Base-by-base conservation (phyloP, 64 coral and sea anemone genomes). In the Exaiptasia diaphana region DNA sequence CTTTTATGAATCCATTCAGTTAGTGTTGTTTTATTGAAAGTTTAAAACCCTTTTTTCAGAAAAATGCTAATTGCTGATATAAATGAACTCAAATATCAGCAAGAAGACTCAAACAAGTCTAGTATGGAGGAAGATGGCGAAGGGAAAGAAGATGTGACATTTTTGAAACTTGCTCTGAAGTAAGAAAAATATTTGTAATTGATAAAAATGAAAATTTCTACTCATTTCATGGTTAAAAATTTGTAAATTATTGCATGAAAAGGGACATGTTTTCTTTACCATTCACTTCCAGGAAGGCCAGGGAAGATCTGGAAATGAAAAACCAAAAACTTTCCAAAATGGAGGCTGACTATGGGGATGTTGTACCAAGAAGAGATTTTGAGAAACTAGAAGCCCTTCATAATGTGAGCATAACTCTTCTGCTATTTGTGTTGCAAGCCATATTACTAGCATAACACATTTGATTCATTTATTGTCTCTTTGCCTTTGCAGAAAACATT, bases 11-110 rank as follows among this genome's bases (percentile, higher is more conserved):
- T 28, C 29, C 1, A 33, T 13, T 78, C 15, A 55, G 18, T 15
- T 38, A 23, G 41, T 11, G 0, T 30, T 1, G 23, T 26, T 43
- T 40, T 30, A 64, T 28, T 29, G 57, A 61, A 21, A n/a, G n/a
- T n/a, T n/a, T n/a, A n/a, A n/a, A n/a, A n/a, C n/a, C n/a, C n/a
- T n/a, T n/a, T n/a, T n/a, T n/a, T 35, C 74, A 99, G 95, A 38
- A 99, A 99, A 71, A 99, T 99, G 95, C 48, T 99, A 68, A 85
- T 99, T 65, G 95, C 86, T 7, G 95, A 99, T 41, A 99, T 99
- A 36, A 99, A 99, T 60, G 95, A 99, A 46, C 64, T 99, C n/a
- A 88, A 92, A 73, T 88, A 92, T 25, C 95, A 99, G 53, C 95
- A 99, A 36, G 95, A 99, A 72, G 95, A 99, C 23, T 79, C 95